Percentiles rank a stretch among this genome's conserved stretches.
Conservation (phyloP, 23 tunicate species). For the Styela plicata region DNA sequence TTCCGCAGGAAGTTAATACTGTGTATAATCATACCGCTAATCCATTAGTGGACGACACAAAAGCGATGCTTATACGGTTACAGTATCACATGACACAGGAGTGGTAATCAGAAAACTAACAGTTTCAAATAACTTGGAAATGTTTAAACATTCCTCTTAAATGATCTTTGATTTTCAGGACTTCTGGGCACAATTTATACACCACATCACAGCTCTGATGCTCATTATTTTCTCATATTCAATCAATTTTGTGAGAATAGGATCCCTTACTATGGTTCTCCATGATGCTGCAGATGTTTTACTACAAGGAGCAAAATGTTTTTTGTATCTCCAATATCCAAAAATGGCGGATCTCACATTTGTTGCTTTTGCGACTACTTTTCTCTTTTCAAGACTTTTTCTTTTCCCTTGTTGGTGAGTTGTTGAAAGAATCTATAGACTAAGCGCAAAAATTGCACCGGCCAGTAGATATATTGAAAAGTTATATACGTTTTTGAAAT, state of each 20-base stretch:
- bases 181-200: slow-evolving; percentile 10
- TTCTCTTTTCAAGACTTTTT: slow-evolving; percentile 31
- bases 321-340: slow-evolving; percentile 16
- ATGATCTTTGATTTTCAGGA: slow-evolving; percentile 5
- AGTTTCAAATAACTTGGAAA: too few relatives aligned
- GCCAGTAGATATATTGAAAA: too few relatives aligned
- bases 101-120: too few relatives aligned
- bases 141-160: too few relatives aligned
- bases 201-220: slow-evolving; percentile 30
- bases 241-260: slow-evolving; percentile 29
- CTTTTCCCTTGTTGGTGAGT: slow-evolving; percentile 21
- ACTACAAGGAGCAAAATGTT: slow-evolving; percentile 31
- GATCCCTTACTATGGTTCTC: slow-evolving; percentile 30
- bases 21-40: too few relatives aligned
- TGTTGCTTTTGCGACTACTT: slow-evolving; percentile 14
- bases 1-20: too few relatives aligned
- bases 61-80: too few relatives aligned
- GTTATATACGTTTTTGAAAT: too few relatives aligned
- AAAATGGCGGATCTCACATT: slow-evolving; percentile 23
- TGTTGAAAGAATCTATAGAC: too few relatives aligned
- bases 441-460: too few relatives aligned
- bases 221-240: slow-evolving; percentile 38
- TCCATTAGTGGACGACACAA: too few relatives aligned
- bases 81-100: too few relatives aligned
- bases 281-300: slow-evolving; percentile 37